Conservation (phyloP, 2,888 invertebrate species). For the Apodemia mormo region DNA sequence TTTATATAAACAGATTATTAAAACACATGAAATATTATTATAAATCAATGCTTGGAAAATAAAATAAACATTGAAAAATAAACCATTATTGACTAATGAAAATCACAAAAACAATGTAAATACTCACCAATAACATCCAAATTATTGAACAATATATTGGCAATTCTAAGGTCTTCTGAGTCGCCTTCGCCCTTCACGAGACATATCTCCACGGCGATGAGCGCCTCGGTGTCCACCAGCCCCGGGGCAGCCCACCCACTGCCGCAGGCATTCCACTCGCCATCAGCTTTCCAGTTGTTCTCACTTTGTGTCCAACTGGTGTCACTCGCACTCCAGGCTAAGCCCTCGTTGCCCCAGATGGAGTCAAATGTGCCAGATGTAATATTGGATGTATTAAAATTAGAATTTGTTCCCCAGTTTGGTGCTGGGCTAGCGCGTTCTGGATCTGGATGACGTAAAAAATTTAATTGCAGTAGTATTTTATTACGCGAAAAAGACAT, state of each 20-base stretch:
- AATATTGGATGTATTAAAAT: neutral
- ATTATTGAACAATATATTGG: constrained; percentile 95
- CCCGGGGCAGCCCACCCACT: constrained; percentile 86
- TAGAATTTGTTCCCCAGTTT: constrained; percentile 37
- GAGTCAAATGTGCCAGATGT: constrained; percentile 26
- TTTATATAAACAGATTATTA: no score
- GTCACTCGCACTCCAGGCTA: constrained; percentile 82
- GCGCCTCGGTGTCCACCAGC: constrained; percentile 90
- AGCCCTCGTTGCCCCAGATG: constrained; percentile 90
- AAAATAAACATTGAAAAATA: no score
- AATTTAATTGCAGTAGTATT: neutral
- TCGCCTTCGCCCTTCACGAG: constrained; percentile 71
- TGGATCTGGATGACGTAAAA: constrained; percentile 40
- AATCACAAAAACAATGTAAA: no score
- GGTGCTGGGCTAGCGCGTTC: constrained; percentile 53
- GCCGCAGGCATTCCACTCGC: constrained; percentile 80
- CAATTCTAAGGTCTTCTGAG: constrained; percentile 84
- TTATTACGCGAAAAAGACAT: no score
- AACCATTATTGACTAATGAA: no score
- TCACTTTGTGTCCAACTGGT: constrained; percentile 82
- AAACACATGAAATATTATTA: no score
- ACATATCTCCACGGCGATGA: constrained; percentile 83
- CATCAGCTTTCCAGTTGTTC: constrained; percentile 88
- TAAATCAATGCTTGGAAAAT: no score
- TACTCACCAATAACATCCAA: constrained; percentile 93